Conservation (phyloP, 2,797 vertebrate species). For the Diplodus sargus region DNA sequence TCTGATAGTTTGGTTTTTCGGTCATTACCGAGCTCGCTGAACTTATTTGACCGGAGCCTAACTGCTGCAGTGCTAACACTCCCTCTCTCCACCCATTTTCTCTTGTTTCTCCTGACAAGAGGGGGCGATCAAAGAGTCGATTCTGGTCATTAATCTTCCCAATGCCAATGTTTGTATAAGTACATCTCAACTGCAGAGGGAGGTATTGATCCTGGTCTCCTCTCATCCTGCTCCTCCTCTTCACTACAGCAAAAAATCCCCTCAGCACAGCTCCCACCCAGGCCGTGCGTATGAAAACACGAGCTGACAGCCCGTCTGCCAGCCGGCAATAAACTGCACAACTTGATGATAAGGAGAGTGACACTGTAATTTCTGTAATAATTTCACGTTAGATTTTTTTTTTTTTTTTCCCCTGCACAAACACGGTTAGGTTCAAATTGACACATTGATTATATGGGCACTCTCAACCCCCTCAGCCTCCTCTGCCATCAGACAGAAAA, state of each 20-base stretch:
- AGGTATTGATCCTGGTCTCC: slow-evolving; percentile 63
- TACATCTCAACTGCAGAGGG: slow-evolving; percentile 67
- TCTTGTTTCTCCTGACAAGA: slow-evolving; percentile 13
- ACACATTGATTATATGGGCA: slow-evolving; percentile 16
- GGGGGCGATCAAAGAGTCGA: slow-evolving; percentile 38
- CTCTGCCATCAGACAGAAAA: slow-evolving; percentile 28
- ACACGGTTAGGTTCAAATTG: slow-evolving; percentile 13
- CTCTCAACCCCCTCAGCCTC: neutral
- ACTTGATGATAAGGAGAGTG: slow-evolving; percentile 26
- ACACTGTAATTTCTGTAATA: slow-evolving; percentile 40
- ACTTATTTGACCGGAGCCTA: slow-evolving; percentile 10
- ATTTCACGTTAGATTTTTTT: slow-evolving; percentile 25
- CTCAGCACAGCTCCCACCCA: slow-evolving; percentile 28
- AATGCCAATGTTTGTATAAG: slow-evolving; percentile 54
- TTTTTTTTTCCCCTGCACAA: neutral
- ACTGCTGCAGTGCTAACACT: slow-evolving; percentile 25
- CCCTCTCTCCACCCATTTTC: neutral
- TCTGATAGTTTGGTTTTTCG: neutral
- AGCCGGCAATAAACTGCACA: slow-evolving; percentile 37
- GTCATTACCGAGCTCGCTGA: slow-evolving; percentile 3
- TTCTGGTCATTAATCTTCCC: slow-evolving; percentile 72
- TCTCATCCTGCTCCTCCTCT: slow-evolving; percentile 31
- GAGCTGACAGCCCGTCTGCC: slow-evolving; percentile 42
- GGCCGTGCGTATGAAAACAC: slow-evolving; percentile 35
- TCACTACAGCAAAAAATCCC: slow-evolving; percentile 3